phyloP scores from a whole-genome alignment of 1,140 invertebrate genomes.

The Macrosteles quadrilineatus region DNA sequence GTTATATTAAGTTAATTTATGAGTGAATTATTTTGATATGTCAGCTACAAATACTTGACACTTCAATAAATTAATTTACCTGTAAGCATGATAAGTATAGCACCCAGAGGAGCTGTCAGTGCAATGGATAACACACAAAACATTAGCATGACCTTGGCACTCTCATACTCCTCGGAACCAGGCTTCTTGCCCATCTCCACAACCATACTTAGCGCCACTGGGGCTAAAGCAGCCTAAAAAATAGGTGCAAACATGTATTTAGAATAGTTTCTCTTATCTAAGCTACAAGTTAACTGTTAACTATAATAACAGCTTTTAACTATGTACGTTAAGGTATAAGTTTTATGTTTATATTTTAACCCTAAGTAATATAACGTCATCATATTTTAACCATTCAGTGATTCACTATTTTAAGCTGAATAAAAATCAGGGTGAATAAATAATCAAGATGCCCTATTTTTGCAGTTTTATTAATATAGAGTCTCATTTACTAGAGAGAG shows the following conservation, averaged over 20 bases:
- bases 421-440: too few species aligned
- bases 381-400: too few species aligned
- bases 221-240: conserved; percentile 75
- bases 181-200: conserved; percentile 40
- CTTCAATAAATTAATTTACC: conserved; percentile 54
- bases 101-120: conserved; percentile 86
- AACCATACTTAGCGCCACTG: conserved; percentile 72
- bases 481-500: too few species aligned
- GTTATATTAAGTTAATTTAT: too few species aligned
- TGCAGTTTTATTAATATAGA: too few species aligned
- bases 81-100: conserved; percentile 79
- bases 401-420: too few species aligned
- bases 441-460: too few species aligned
- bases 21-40: too few species aligned
- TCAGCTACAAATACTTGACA: too few species aligned
- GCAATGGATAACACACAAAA: conserved; percentile 87
- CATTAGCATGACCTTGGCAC: conserved; percentile 65
- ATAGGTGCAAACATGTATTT: conserved; percentile 4
- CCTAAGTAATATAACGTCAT: too few species aligned
- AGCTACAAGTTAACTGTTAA: background rate
- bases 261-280: conserved; percentile 7
- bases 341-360: too few species aligned
- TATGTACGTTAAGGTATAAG: background rate
- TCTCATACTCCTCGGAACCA: conserved; percentile 50
- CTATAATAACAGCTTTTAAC: background rate